These are phyloP conservation scores for Clarias platycephalus DNA, from an alignment of 2,797 vertebrate species.

Conservation along the genomic window DNA sequence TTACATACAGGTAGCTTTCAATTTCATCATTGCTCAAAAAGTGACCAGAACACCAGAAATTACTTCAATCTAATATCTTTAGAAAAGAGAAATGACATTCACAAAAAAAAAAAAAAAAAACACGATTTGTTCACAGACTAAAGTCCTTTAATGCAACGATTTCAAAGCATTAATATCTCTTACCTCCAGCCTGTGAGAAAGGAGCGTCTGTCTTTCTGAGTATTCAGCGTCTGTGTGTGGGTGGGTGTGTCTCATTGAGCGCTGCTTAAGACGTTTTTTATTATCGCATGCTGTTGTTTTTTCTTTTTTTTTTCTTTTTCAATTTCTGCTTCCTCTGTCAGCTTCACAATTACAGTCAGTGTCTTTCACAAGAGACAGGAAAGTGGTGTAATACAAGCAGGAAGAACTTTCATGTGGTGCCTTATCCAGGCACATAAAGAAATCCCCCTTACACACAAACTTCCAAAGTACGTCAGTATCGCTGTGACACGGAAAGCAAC, in stretches of 20 bases:
- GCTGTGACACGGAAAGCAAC: too few relatives aligned
- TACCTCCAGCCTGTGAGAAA: neutral
- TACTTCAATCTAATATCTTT: neutral
- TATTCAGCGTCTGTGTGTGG: neutral
- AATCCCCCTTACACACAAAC: too few relatives aligned
- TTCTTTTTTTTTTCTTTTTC: neutral
- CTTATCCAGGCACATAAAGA: too few relatives aligned
- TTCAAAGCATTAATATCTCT: neutral
- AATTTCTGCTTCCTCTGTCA: neutral
- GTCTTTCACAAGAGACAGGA: slow-evolving; percentile 15
- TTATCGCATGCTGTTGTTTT: neutral
- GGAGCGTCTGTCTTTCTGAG: neutral
- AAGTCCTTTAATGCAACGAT: neutral
- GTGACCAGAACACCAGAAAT: neutral
- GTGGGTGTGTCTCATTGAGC: neutral
- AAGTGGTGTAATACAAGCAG: neutral
- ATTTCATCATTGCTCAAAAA: too few relatives aligned
- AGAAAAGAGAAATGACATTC: neutral
- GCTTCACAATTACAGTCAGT: neutral
- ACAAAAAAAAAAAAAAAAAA: neutral
- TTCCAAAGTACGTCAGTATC: too few relatives aligned
- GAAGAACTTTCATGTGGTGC: neutral
- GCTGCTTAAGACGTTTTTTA: neutral
- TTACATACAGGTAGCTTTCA: neutral
- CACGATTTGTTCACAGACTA: neutral